A percentile compares a stretch with the other conserved stretches of the same genome.
Conservation (phyloP, 2,888 invertebrate genomes). For the Lasioglossum malachurum region DNA sequence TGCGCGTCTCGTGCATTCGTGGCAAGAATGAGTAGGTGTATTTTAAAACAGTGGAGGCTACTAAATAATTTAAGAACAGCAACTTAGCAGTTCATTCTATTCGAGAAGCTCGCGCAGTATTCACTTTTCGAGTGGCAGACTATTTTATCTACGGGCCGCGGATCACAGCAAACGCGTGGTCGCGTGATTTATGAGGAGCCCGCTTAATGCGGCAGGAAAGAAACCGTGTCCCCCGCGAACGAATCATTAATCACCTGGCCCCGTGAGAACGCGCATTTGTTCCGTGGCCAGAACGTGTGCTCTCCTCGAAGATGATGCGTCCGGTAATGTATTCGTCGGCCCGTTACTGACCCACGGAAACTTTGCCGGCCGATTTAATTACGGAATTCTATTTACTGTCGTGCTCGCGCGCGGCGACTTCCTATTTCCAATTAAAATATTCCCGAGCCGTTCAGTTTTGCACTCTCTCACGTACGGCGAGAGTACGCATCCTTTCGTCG, state of each 20-base stretch:
- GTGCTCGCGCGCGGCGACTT: not conserved
- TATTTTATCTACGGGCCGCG: not conserved
- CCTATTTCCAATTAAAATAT: slow-evolving; percentile 11
- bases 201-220: slow-evolving; percentile 3
- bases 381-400: slow-evolving; percentile 4
- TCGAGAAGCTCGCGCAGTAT: no score
- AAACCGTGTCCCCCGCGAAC: slow-evolving; percentile 10
- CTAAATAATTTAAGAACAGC: no score
- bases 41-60: no score
- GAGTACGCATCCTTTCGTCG: not conserved
- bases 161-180: not conserved
- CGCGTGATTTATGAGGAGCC: slow-evolving; percentile 29
- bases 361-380: not conserved
- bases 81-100: no score
- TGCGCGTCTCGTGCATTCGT: no score
- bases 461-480: not conserved
- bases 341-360: not conserved
- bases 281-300: not conserved
- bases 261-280: slow-evolving; percentile 27
- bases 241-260: slow-evolving; percentile 37
- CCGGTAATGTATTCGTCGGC: not conserved
- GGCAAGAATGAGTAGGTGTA: no score
- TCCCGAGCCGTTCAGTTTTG: not conserved
- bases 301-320: not conserved
- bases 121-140: not conserved